Conservation (phyloP, 2,888 invertebrate genomes). For the Volucella inanis region DNA sequence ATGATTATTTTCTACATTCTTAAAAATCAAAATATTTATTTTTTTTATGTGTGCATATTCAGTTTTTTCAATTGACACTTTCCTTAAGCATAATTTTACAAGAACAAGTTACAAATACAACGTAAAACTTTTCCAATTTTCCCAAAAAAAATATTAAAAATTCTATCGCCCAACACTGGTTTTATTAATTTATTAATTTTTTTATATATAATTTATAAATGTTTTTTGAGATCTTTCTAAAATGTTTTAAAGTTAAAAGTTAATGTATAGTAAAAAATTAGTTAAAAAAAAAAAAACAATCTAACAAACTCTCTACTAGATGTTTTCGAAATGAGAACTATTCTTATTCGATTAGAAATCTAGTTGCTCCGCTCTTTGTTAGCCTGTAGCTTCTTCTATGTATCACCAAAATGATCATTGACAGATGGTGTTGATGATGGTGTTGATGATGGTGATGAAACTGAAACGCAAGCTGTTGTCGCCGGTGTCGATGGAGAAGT, state of each 20-base stretch:
- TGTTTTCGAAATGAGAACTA: neutral
- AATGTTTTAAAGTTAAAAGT: slow-evolving; percentile 67
- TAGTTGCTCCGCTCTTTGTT: slow-evolving; percentile 82
- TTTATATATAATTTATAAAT: slow-evolving; percentile 35
- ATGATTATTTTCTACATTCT: too few relatives aligned
- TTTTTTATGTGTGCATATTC: too few relatives aligned
- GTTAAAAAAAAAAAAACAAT: slow-evolving; percentile 48
- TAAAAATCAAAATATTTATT: too few relatives aligned
- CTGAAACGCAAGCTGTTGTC: too few relatives aligned
- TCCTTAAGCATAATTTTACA: slow-evolving; percentile 76
- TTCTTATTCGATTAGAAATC: slow-evolving; percentile 17
- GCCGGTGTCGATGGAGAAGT: too few relatives aligned
- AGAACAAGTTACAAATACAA: slow-evolving; percentile 75
- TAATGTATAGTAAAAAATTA: slow-evolving; percentile 37
- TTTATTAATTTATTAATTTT: slow-evolving; percentile 32
- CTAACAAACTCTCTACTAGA: slow-evolving; percentile 33
- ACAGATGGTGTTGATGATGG: too few relatives aligned
- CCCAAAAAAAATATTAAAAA: slow-evolving; percentile 49
- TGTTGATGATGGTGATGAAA: too few relatives aligned
- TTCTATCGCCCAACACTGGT: slow-evolving; percentile 58
- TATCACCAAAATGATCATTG: too few relatives aligned
- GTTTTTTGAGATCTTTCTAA: slow-evolving; percentile 70
- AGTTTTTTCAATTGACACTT: slow-evolving; percentile 53
- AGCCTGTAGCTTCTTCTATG: too few relatives aligned
- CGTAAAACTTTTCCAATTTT: slow-evolving; percentile 41